Evolutionary conservation across 1,140 invertebrate species (phyloP).

Genomic region (Drosophila pachea): DNA sequence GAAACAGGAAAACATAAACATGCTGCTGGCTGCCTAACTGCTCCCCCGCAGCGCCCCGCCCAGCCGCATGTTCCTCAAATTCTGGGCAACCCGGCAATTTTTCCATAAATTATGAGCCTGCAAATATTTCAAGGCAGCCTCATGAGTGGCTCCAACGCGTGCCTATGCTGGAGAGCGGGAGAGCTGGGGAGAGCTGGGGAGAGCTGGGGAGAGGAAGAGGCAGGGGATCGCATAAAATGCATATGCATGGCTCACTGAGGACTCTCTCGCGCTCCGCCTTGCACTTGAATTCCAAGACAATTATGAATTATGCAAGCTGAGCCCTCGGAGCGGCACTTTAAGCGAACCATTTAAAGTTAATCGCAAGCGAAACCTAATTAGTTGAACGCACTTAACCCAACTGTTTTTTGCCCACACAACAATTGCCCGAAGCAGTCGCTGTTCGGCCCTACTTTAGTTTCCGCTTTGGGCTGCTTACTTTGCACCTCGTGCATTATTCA

Average conservation of each 20-base stretch:
- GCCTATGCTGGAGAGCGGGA: conserved; percentile 4
- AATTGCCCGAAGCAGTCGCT: too few species aligned
- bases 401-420: neutral
- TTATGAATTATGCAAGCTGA: conserved; percentile 32
- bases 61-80: neutral
- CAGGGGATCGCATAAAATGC: conserved; percentile 46
- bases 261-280: conserved; percentile 24
- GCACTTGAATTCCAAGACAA: conserved; percentile 50
- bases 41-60: neutral
- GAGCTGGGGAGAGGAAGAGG: neutral
- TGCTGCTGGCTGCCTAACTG: conserved; percentile 46
- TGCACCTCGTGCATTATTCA: conserved; percentile 27
- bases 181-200: neutral
- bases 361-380: neutral
- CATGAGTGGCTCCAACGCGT: conserved; percentile 63
- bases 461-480: conserved; percentile 4
- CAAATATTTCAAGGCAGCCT: conserved; percentile 64
- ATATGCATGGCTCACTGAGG: conserved; percentile 54
- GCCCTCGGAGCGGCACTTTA: neutral
- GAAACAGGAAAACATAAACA: conserved; percentile 76
- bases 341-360: neutral
- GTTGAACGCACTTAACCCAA: neutral
- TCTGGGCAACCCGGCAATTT: conserved; percentile 46
- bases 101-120: conserved; percentile 70
- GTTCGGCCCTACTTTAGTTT: neutral